Evolutionary conservation across 2,797 vertebrate genomes (phyloP).

Genomic region (Cossypha polioptera): DNA sequence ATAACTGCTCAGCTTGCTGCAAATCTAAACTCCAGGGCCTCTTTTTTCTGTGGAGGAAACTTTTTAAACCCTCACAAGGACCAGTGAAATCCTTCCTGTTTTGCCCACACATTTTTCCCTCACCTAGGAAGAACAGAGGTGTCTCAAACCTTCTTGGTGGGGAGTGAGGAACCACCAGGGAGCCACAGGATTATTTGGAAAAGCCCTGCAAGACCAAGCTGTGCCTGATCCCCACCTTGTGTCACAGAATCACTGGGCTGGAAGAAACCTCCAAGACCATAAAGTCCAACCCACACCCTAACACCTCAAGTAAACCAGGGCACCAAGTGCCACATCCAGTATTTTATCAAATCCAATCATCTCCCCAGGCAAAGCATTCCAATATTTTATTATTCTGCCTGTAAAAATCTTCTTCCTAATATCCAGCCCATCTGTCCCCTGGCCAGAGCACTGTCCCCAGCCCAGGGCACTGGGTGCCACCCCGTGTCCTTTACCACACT

Average conservation of each 20-base stretch:
- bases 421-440: too few relatives aligned
- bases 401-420: too few relatives aligned
- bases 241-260: too few relatives aligned
- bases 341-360: too few relatives aligned
- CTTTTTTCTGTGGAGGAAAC: not conserved
- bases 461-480: not conserved
- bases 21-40: not conserved
- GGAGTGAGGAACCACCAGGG: fast-evolving
- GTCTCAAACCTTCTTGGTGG: not conserved
- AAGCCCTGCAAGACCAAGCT: not conserved
- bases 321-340: too few relatives aligned
- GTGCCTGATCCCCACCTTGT: not conserved
- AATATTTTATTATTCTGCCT: too few relatives aligned
- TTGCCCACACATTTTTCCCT: not conserved
- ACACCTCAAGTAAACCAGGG: too few relatives aligned
- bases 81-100: not conserved
- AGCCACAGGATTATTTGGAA: not conserved
- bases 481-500: fast-evolving
- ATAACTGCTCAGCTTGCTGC: not conserved
- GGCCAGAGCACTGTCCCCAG: too few relatives aligned
- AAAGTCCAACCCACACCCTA: too few relatives aligned
- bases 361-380: too few relatives aligned
- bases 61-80: not conserved
- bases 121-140: not conserved
- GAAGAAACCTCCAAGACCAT: too few relatives aligned